phyloP scores from a whole-genome alignment of 2,888 invertebrate genomes.

The Caenorhabditis japonica region DNA sequence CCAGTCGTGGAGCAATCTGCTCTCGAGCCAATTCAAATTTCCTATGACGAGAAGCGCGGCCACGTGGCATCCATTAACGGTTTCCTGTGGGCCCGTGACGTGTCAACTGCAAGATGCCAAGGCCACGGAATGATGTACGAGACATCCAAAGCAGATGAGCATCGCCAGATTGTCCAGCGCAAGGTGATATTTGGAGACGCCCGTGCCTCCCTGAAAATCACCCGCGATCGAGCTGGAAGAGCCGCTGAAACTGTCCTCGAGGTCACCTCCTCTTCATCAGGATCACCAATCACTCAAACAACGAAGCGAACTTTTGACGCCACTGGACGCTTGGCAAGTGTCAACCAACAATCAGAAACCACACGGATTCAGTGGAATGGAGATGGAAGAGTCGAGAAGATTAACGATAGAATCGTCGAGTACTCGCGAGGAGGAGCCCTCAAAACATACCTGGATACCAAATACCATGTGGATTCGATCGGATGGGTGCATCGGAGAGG shows the following conservation, averaged over 20 bases:
- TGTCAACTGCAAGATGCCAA: conserved; percentile 40
- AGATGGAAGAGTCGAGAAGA: conserved; percentile 49
- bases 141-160: conserved; percentile 16
- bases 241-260: conserved; percentile 29
- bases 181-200: conserved; percentile 45
- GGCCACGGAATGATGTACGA: conserved; percentile 56
- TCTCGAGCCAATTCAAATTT: conserved; percentile 49
- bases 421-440: conserved; percentile 57
- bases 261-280: conserved; percentile 16
- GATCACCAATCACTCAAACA: conserved; percentile 12
- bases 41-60: conserved; percentile 55
- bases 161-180: conserved; percentile 32
- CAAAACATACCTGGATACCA: conserved; percentile 40
- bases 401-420: conserved; percentile 55
- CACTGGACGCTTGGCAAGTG: conserved; percentile 36
- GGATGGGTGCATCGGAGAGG: conserved; percentile 31
- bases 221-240: conserved; percentile 52
- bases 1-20: conserved; percentile 50
- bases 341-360: conserved; percentile 20
- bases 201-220: conserved; percentile 32
- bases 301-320: conserved; percentile 36
- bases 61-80: conserved; percentile 53
- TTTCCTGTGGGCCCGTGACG: conserved; percentile 45
- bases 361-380: conserved; percentile 45
- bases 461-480: conserved; percentile 41